Conservation (phyloP, 1,140 invertebrate genomes). For the Solen grandis region DNA sequence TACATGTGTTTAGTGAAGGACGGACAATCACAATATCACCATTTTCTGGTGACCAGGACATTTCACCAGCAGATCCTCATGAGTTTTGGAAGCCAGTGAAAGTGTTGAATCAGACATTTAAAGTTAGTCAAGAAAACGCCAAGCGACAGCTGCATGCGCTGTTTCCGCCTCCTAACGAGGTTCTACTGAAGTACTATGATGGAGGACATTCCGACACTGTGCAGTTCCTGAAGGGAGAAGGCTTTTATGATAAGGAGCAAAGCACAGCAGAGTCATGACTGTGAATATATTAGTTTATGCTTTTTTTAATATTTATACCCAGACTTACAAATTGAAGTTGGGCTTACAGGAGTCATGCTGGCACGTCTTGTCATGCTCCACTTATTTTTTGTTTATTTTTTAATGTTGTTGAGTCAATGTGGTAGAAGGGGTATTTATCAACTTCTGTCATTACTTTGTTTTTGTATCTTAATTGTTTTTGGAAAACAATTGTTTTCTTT, state of each 20-base stretch:
- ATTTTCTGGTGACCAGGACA: conserved; percentile 77
- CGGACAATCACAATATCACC: conserved; percentile 80
- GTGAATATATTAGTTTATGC: too few relatives aligned
- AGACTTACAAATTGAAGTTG: too few relatives aligned
- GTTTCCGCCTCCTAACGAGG: conserved; percentile 77
- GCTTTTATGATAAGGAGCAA: conserved; percentile 76
- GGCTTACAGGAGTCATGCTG: too few relatives aligned
- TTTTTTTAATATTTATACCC: too few relatives aligned
- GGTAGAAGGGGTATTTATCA: too few relatives aligned
- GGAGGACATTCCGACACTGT: conserved; percentile 78
- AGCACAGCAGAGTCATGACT: too few relatives aligned
- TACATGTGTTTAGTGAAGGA: conserved; percentile 78
- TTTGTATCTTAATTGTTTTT: too few relatives aligned
- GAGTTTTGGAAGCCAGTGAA: conserved; percentile 60
- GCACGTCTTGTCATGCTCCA: too few relatives aligned
- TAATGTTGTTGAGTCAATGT: too few relatives aligned
- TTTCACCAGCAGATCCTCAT: conserved; percentile 71
- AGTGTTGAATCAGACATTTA: conserved; percentile 69
- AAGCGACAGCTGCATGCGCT: conserved; percentile 78
- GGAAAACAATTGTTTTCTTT: too few relatives aligned
- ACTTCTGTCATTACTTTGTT: too few relatives aligned
- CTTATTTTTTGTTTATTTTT: too few relatives aligned
- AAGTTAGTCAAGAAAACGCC: conserved; percentile 79
- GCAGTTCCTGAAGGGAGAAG: conserved; percentile 76
- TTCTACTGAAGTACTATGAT: conserved; percentile 77